Evolutionary conservation across 2,888 invertebrate genomes (phyloP).

Genomic region (Phlogophora meticulosa): DNA sequence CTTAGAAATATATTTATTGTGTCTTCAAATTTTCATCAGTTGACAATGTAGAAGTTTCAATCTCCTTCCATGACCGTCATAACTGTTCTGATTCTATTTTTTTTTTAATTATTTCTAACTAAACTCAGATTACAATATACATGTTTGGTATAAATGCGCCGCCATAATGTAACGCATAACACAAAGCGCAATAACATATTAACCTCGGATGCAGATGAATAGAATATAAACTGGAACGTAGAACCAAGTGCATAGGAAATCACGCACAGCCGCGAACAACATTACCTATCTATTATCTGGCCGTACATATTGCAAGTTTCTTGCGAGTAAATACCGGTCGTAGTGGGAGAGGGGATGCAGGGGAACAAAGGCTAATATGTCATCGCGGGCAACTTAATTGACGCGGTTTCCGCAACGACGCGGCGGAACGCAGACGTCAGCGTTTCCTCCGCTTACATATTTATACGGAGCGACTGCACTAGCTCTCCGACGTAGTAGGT

Average conservation of each 20-base stretch:
- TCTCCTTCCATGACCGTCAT: constrained; percentile 25
- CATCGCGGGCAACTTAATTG: constrained; percentile 90
- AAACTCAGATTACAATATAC: background rate
- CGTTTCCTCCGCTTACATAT: constrained; percentile 88
- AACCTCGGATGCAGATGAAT: constrained; percentile 58
- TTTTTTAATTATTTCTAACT: background rate
- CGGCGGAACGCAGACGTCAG: constrained; percentile 88
- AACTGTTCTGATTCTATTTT: constrained; percentile 9
- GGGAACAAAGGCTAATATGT: constrained; percentile 90
- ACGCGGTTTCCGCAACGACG: constrained; percentile 89
- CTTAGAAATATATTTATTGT: constrained; percentile 34
- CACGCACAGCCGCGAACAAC: constrained; percentile 64
- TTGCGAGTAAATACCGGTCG: constrained; percentile 81
- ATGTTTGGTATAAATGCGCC: constrained; percentile 12
- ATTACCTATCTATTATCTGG: constrained; percentile 70
- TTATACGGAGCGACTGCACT: constrained; percentile 80
- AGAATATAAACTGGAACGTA: constrained; percentile 61
- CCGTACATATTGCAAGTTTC: constrained; percentile 71
- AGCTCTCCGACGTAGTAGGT: constrained; percentile 43
- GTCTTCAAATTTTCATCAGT: constrained; percentile 22
- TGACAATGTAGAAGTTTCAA: constrained; percentile 26
- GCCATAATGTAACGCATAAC: constrained; percentile 27
- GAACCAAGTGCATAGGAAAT: constrained; percentile 65
- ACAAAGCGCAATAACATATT: constrained; percentile 55
- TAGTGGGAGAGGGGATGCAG: constrained; percentile 69